Evolutionary conservation across 1,140 invertebrate genomes (phyloP), one percentile per base, ranked within the genome.

Genomic region (Lepidostoma basale): DNA sequence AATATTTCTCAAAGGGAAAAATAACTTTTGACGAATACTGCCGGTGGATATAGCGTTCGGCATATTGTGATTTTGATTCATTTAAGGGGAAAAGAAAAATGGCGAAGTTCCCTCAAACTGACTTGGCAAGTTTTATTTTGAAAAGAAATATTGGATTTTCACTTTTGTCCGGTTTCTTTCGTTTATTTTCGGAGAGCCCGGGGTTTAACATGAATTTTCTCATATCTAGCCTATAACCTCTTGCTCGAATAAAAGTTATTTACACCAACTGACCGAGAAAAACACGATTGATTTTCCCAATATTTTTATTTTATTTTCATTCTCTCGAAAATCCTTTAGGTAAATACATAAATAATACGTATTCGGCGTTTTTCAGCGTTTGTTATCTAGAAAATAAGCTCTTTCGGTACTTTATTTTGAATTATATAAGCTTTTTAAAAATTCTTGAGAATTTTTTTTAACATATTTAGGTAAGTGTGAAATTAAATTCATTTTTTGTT

Each of bases 61-160:
- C 25, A 14, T 30, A 49, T 33, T 49, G 44, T 36, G 44, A 28
- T 45, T 30, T 63, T 49, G 62, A 42, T 63, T 49, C 44, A 30
- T 63, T 63, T 33, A 8, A 12, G 30, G 30, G 16, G 33, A 63
- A 63, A 33, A 36, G 44, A 47, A 49, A 63, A 63, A 49, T 42
- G 25, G 36, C 25, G 33, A 63, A 63, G 16, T 63, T 63, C 33
- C 28, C 28, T 33, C 30, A 10, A 36, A 36, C 62, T 30, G 16
- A 49, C 33, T 63, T 47, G 44, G 36, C 22, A 63, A 63, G 25
- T 63, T 47, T 63, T 63, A 40, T 47, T 40, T 63, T 33, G 25
- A 25, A 49, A 60, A 62, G 39, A 62, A 49, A 63, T 63, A 63
- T 63, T 63, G 62, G 45, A 39, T 63, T 63, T 63, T 52, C 45